A percentile compares a stretch with the other conserved stretches of the same genome.
These are phyloP conservation scores for Falco peregrinus DNA, from an alignment of 2,797 vertebrate genomes.

Conservation along the genomic window DNA sequence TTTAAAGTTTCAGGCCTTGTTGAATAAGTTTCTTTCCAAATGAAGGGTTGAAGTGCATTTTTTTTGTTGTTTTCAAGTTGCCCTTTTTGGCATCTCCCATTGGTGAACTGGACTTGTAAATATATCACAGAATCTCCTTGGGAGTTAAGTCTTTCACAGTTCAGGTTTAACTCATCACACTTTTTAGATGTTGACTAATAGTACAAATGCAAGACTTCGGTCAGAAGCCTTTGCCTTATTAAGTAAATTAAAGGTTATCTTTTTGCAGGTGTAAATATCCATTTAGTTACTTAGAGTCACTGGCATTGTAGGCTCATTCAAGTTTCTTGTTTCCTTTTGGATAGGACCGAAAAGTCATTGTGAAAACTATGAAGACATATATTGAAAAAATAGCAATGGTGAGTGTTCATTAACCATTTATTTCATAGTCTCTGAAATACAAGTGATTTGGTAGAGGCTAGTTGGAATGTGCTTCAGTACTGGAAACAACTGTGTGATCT, in stretches of 20 bases:
- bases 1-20: not conserved
- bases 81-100: not conserved
- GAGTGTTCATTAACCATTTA: constrained; percentile 67
- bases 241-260: not conserved
- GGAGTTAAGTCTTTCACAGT: not conserved
- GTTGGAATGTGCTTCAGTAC: not conserved
- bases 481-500: not conserved
- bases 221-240: not conserved
- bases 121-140: no score
- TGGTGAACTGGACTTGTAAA: not conserved
- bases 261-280: not conserved
- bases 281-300: not conserved
- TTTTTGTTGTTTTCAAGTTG: not conserved
- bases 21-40: not conserved
- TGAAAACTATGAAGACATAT: constrained; percentile 97
- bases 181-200: not conserved
- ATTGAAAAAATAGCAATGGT: constrained; percentile 93
- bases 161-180: not conserved
- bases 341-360: constrained; percentile 94
- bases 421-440: not conserved
- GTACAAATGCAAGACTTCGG: not conserved
- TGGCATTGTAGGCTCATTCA: not conserved
- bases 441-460: not conserved
- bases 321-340: constrained; percentile 17
- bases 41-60: not conserved